These are phyloP conservation scores for Cuculus canorus DNA, from an alignment of 2,797 vertebrate species.

Conservation along the genomic window DNA sequence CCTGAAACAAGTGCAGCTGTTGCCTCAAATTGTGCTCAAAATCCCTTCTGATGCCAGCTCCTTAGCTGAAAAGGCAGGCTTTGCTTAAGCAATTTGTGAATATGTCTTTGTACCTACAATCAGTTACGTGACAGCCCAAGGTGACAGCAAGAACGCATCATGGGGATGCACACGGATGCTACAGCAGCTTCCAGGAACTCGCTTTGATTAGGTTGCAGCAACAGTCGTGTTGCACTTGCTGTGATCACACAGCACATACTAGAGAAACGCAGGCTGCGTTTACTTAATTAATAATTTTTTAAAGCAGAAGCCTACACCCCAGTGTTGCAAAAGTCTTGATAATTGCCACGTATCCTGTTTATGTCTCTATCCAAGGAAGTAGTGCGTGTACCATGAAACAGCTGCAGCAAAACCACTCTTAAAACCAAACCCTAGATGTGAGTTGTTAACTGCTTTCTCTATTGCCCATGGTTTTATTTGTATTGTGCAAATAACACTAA, in stretches of 20 bases:
- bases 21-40: neutral
- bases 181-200: neutral
- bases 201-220: neutral
- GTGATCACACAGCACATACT: neutral
- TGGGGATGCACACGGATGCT: neutral
- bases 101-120: neutral
- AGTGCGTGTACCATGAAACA: neutral
- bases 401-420: neutral
- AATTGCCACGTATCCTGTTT: slow-evolving; percentile 46
- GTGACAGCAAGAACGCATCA: neutral
- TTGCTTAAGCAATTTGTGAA: neutral
- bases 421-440: neutral
- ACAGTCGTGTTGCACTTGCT: neutral
- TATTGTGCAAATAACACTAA: neutral
- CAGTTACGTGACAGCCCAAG: neutral
- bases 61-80: neutral
- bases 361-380: neutral
- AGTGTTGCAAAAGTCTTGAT: slow-evolving; percentile 42
- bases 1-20: neutral
- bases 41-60: neutral
- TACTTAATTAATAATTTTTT: slow-evolving; percentile 1
- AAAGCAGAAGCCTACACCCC: slow-evolving; percentile 4
- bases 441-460: neutral
- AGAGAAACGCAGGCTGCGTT: neutral
- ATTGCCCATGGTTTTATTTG: neutral